Evolutionary conservation across 2,888 invertebrate species (phyloP).

Genomic region (Eupithecia abbreviata): DNA sequence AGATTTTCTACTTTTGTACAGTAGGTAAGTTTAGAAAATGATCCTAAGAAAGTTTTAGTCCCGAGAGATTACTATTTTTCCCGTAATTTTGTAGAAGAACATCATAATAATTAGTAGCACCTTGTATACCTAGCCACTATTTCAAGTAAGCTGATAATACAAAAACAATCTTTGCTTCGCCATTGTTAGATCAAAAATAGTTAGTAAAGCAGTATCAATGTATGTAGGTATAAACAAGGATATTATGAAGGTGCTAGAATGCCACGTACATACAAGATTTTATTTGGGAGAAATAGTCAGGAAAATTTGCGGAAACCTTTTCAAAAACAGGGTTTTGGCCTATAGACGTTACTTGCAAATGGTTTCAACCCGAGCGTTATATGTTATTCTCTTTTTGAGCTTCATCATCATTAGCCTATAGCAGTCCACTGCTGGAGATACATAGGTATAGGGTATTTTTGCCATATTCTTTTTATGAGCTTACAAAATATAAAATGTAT

Average conservation of each 20-base stretch:
- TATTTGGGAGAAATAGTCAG: conserved; percentile 31
- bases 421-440: too few relatives aligned
- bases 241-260: conserved; percentile 19
- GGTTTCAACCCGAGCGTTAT: conserved; percentile 27
- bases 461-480: conserved; percentile 26
- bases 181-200: not conserved
- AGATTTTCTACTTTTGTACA: too few relatives aligned
- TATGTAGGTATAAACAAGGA: conserved; percentile 32
- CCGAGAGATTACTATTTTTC: too few relatives aligned
- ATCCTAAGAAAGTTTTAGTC: too few relatives aligned
- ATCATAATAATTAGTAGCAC: too few relatives aligned
- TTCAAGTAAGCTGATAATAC: conserved; percentile 2
- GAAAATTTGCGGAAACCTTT: conserved; percentile 26
- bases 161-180: conserved; percentile 2
- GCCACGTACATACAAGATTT: conserved; percentile 29
- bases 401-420: too few relatives aligned
- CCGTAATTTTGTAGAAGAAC: too few relatives aligned
- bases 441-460: too few relatives aligned
- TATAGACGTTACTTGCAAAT: conserved; percentile 27
- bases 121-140: too few relatives aligned
- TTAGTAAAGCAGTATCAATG: conserved; percentile 8
- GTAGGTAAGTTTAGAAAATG: too few relatives aligned
- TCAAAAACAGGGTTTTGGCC: conserved; percentile 17
- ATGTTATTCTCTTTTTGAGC: too few relatives aligned
- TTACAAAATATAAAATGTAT: conserved; percentile 4